A percentile compares a stretch with the other conserved stretches of the same genome.
Evolutionary conservation across 2,797 vertebrate genomes (phyloP).

Genomic region (Malurus splendens): DNA sequence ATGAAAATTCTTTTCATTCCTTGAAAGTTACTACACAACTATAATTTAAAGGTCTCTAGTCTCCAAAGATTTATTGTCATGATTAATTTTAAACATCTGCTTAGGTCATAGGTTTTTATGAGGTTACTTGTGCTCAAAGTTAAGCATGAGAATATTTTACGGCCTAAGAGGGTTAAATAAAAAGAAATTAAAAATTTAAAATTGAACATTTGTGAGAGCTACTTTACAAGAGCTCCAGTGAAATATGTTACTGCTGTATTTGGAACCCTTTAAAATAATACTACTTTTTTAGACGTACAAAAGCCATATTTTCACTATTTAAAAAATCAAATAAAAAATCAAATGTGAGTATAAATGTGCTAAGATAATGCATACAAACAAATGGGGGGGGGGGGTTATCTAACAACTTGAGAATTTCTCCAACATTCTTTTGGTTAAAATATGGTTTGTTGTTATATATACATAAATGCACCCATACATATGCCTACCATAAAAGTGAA

Average conservation of each 20-base stretch:
- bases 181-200: neutral
- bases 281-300: neutral
- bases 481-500: neutral
- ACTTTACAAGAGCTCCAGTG: neutral
- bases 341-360: neutral
- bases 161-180: neutral
- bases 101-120: conserved; percentile 29
- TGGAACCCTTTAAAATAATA: neutral
- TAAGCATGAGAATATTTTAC: neutral
- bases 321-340: neutral
- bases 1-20: neutral
- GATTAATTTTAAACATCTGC: conserved; percentile 17
- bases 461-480: neutral
- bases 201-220: neutral
- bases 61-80: conserved; percentile 1
- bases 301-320: neutral
- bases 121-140: neutral
- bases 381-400: no score
- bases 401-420: neutral
- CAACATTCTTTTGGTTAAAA: neutral
- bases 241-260: neutral
- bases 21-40: neutral
- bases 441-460: neutral
- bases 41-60: neutral
- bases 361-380: neutral